Conservation (phyloP, 2,888 invertebrate genomes). For the Microchrysa polita region DNA sequence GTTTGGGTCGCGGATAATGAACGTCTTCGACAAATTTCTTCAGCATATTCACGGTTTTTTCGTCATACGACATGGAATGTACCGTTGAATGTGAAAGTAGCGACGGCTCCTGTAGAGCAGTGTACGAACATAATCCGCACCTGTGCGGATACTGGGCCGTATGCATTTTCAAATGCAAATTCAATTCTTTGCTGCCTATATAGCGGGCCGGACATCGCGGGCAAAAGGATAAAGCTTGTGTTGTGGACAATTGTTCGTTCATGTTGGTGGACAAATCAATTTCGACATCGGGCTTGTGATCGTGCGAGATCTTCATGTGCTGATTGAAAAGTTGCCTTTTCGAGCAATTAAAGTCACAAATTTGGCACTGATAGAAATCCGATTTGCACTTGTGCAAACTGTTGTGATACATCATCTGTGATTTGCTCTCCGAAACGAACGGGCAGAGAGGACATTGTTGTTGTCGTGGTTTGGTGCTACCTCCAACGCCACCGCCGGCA, state of each 20-base stretch:
- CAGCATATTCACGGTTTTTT: conserved; percentile 76
- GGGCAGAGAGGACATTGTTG: conserved; percentile 85
- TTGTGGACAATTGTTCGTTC: not conserved
- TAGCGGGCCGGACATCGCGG: conserved; percentile 85
- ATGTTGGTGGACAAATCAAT: not conserved
- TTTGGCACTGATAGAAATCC: conserved; percentile 74
- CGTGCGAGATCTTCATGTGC: conserved; percentile 74
- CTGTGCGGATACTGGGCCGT: conserved; percentile 71
- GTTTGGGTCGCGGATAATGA: conserved; percentile 72
- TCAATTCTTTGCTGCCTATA: conserved; percentile 77
- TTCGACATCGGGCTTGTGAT: conserved; percentile 50
- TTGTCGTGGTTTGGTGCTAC: conserved; percentile 67
- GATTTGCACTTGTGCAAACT: conserved; percentile 74
- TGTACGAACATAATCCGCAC: conserved; percentile 82
- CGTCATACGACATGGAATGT: conserved; percentile 82
- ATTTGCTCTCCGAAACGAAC: conserved; percentile 85
- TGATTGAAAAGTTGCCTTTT: conserved; percentile 84
- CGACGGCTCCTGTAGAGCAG: conserved; percentile 75
- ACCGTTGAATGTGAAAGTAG: conserved; percentile 76
- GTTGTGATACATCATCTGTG: conserved; percentile 86
- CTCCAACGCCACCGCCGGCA: not conserved
- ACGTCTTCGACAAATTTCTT: conserved; percentile 72
- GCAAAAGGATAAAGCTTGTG: conserved; percentile 72
- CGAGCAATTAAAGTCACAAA: conserved; percentile 85
- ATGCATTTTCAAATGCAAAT: conserved; percentile 78